Percentiles rank a stretch among this genome's conserved stretches.
phyloP scores from a whole-genome alignment of 37 sponge, comb jelly and placozoan genomes.

The Chondrilla cf. caribensis region DNA sequence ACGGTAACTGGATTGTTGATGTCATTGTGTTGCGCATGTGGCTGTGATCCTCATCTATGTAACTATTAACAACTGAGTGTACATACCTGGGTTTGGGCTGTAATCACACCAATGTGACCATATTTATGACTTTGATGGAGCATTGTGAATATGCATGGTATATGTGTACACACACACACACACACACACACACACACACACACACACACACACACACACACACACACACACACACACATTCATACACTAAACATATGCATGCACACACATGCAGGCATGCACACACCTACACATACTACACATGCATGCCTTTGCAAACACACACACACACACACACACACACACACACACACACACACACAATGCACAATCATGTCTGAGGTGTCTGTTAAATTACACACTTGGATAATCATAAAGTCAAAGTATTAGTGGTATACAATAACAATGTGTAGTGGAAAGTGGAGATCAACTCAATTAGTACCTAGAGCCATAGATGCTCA shows the following conservation, averaged over 20 bases:
- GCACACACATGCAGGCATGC: not conserved
- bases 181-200: not conserved
- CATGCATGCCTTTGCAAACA: not conserved
- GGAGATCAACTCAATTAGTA: too few species aligned
- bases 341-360: conserved; percentile 22
- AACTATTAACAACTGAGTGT: too few species aligned
- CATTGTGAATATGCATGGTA: too few species aligned
- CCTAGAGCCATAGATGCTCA: too few species aligned
- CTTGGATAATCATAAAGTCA: not conserved
- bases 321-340: conserved; percentile 22
- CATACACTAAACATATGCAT: not conserved
- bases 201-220: not conserved
- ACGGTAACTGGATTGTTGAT: too few species aligned
- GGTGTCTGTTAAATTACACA: too few species aligned
- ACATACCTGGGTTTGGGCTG: too few species aligned
- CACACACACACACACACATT: conserved; percentile 16
- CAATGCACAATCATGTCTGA: not conserved
- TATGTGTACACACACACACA: not conserved
- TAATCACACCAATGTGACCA: too few species aligned
- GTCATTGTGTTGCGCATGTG: too few species aligned
- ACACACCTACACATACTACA: conserved; percentile 33
- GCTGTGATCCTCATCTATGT: too few species aligned
- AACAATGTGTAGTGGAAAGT: not conserved
- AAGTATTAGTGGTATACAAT: too few species aligned
- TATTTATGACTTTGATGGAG: too few species aligned